Evolutionary conservation across 2,113 vertebrate genomes (phyloP).

Genomic region (Cavia aperea): DNA sequence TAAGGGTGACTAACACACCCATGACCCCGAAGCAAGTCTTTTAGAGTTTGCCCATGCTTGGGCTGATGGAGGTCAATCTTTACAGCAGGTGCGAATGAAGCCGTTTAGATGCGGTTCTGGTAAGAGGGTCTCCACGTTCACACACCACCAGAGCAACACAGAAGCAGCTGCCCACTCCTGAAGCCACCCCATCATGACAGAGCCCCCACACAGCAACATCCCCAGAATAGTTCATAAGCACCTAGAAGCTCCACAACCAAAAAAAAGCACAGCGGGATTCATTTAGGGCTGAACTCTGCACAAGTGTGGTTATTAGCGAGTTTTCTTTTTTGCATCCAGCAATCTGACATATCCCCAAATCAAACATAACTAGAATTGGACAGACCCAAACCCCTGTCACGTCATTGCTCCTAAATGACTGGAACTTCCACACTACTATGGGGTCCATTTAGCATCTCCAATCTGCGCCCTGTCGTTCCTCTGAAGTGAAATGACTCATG

Average conservation of each 20-base stretch:
- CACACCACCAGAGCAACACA: constrained; percentile 46
- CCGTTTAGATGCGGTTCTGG: constrained; percentile 64
- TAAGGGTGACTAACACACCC: neutral
- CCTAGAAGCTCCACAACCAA: constrained; percentile 56
- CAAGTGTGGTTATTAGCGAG: constrained; percentile 57
- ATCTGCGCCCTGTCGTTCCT: constrained; percentile 67
- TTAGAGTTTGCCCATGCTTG: constrained; percentile 18
- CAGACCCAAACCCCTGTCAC: constrained; percentile 59
- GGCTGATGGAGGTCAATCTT: neutral
- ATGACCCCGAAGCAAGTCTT: neutral
- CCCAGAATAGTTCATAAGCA: constrained; percentile 58
- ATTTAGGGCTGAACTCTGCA: constrained; percentile 54
- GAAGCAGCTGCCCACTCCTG: constrained; percentile 55
- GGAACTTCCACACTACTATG: constrained; percentile 31
- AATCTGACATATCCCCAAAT: constrained; percentile 72
- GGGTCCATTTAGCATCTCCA: constrained; percentile 66
- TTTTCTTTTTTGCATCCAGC: constrained; percentile 83
- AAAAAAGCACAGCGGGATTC: constrained; percentile 56
- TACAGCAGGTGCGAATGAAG: constrained; percentile 19
- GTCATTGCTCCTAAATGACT: constrained; percentile 59
- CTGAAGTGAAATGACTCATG: constrained; percentile 82
- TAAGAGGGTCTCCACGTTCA: constrained; percentile 62
- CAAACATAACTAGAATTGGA: constrained; percentile 53
- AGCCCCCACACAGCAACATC: constrained; percentile 14
- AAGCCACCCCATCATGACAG: constrained; percentile 53